A percentile compares a stretch with the other conserved stretches of the same genome.
These are phyloP conservation scores for Glyphotaelius pellucidus DNA, from an alignment of 2,888 invertebrate genomes.

Conservation along the genomic window DNA sequence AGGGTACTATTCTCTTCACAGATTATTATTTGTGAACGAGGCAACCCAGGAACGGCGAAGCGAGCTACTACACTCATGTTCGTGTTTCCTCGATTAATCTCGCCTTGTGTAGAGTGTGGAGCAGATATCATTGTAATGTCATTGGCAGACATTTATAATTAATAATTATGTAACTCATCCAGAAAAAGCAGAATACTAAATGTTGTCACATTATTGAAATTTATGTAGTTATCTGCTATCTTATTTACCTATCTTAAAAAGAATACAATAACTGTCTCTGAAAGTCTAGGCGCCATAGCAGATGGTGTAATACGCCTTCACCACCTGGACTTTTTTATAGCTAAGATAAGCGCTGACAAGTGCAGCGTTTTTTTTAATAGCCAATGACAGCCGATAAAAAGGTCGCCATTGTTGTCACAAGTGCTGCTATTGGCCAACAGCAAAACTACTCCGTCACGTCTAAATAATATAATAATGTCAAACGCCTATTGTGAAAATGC, in stretches of 20 bases:
- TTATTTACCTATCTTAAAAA: constrained; percentile 33
- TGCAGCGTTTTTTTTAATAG: not conserved
- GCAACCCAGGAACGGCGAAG: no score
- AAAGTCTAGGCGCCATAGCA: not conserved
- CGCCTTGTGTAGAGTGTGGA: no score
- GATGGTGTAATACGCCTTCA: not conserved
- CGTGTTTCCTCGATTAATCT: no score
- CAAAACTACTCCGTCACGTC: not conserved
- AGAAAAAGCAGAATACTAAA: not conserved
- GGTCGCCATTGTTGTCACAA: not conserved
- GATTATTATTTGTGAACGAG: no score
- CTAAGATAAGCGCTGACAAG: not conserved
- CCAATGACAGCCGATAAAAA: not conserved
- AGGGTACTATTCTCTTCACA: no score
- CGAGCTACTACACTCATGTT: no score
- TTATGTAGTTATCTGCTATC: no score
- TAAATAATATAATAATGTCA: not conserved
- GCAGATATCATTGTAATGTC: no score
- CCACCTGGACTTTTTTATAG: not conserved
- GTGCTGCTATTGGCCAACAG: not conserved
- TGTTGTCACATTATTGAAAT: not conserved
- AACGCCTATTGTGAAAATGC: no score
- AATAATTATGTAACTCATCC: no score
- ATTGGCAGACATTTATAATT: no score
- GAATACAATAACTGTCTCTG: not conserved